Evolutionary conservation across 1,140 invertebrate genomes (phyloP).

Genomic region (Periplaneta americana): DNA sequence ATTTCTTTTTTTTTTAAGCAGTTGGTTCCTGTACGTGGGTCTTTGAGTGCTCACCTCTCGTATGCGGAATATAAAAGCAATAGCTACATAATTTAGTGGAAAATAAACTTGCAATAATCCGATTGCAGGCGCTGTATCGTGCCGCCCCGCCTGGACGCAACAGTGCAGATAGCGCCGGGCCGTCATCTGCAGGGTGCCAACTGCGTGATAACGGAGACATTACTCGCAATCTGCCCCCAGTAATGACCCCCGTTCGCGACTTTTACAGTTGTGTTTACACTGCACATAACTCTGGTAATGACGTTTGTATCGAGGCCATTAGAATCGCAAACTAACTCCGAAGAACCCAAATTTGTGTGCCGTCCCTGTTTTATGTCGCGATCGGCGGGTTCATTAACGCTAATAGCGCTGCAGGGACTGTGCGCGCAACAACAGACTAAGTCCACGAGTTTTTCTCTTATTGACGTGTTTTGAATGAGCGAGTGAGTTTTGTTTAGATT

Average conservation of each 20-base stretch:
- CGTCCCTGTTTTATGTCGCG: background rate
- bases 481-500: no score
- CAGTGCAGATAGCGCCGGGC: background rate
- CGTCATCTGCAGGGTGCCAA: background rate
- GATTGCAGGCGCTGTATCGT: background rate
- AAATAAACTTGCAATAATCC: no score
- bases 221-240: background rate
- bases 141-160: background rate
- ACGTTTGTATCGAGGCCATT: background rate
- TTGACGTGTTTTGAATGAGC: no score
- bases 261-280: background rate
- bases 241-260: background rate
- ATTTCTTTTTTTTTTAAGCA: no score
- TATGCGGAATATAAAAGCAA: no score
- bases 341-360: background rate
- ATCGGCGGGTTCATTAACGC: background rate
- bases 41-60: no score
- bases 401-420: no score
- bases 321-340: background rate
- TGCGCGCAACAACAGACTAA: no score
- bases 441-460: no score
- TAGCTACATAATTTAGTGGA: no score
- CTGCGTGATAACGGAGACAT: background rate
- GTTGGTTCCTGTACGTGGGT: no score
- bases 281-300: background rate